These are phyloP conservation scores for Rhogogaster chlorosoma DNA, from an alignment of 2,888 invertebrate species.

Conservation along the genomic window DNA sequence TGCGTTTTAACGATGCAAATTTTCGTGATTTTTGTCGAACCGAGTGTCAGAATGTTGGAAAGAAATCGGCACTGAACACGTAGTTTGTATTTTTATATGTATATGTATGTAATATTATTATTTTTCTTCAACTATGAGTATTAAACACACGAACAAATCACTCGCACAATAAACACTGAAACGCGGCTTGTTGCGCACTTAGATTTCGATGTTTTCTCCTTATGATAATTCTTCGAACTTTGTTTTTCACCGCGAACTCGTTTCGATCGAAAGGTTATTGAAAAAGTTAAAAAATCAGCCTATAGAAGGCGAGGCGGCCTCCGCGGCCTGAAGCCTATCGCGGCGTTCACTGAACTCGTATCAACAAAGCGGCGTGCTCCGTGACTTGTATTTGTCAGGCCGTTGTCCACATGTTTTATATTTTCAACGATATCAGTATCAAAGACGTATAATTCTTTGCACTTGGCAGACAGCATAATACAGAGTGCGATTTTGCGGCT, in stretches of 20 bases:
- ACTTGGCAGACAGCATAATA: slow-evolving; percentile 68
- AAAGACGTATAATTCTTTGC: slow-evolving; percentile 45
- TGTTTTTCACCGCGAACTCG: not conserved
- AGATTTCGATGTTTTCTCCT: slow-evolving; percentile 14
- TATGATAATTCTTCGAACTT: not conserved
- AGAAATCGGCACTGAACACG: not conserved
- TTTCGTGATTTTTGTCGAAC: not conserved
- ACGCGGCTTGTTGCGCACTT: not conserved
- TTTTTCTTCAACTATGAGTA: slow-evolving; percentile 69
- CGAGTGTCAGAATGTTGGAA: not conserved
- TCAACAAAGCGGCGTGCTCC: slow-evolving; percentile 67
- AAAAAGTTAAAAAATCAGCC: slow-evolving; percentile 31
- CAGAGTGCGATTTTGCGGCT: slow-evolving; percentile 45
- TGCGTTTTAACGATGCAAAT: not conserved
- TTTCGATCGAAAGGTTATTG: not conserved
- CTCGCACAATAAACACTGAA: slow-evolving; percentile 40
- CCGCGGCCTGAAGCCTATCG: slow-evolving; percentile 65
- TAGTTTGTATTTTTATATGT: slow-evolving; percentile 9
- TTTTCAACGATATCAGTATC: slow-evolving; percentile 27
- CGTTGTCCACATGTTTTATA: slow-evolving; percentile 66
- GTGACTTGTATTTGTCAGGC: slow-evolving; percentile 59
- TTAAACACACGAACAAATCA: slow-evolving; percentile 79
- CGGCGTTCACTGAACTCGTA: slow-evolving; percentile 62
- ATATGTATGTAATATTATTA: not conserved
- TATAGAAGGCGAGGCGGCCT: slow-evolving; percentile 64